Percentiles rank a stretch among this genome's conserved stretches.
These are phyloP conservation scores for Indicator indicator DNA, from an alignment of 2,113 vertebrate genomes.

Conservation along the genomic window DNA sequence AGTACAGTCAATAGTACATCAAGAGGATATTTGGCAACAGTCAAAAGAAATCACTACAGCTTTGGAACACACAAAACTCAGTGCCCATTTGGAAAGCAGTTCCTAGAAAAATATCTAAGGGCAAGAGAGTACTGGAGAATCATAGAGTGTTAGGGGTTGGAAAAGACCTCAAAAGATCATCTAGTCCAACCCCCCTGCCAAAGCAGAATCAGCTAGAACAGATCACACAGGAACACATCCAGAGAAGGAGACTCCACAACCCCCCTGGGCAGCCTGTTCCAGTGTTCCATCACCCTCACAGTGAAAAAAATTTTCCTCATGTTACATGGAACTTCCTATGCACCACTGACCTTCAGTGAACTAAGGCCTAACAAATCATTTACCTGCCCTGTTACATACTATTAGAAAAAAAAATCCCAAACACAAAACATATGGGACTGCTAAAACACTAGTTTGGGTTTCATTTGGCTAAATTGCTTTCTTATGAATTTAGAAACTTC, in stretches of 20 bases:
- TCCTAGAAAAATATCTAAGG: neutral
- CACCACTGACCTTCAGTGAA: neutral
- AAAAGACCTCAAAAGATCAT: no score
- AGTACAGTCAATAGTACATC: neutral
- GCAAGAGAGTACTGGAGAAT: neutral
- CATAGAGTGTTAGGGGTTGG: no score
- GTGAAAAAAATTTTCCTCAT: no score
- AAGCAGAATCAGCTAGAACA: no score
- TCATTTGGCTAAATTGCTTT: neutral
- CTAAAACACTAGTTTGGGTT: neutral
- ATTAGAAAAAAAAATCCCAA: accelerated
- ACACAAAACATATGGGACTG: neutral
- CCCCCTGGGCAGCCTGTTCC: no score
- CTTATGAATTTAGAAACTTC: neutral
- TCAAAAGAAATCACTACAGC: neutral
- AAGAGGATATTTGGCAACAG: neutral
- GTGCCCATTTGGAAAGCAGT: neutral
- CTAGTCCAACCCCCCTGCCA: no score
- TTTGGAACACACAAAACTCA: neutral
- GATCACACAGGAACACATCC: no score
- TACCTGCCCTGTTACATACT: neutral
- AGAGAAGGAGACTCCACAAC: no score
- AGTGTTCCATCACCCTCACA: no score
- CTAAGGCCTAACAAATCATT: neutral
- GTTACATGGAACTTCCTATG: no score